Evolutionary conservation across 2,888 invertebrate species (phyloP).

Genomic region (Abrostola triplasia): DNA sequence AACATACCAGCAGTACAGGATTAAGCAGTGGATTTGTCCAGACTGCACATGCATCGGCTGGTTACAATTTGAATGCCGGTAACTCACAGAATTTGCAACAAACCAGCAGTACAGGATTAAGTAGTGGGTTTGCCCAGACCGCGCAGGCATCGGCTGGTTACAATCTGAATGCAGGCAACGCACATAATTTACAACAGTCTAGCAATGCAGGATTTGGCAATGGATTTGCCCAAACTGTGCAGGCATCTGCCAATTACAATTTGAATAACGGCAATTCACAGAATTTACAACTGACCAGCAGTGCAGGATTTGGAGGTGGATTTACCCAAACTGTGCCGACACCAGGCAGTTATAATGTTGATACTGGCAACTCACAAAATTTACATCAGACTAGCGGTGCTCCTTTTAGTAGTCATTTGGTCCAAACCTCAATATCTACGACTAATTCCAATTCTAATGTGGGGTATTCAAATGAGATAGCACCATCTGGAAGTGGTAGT

Average conservation of each 20-base stretch:
- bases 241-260: neutral
- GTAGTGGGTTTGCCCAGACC: conserved; percentile 14
- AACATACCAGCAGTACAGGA: neutral
- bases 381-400: neutral
- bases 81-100: conserved; percentile 11
- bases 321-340: neutral
- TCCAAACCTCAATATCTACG: neutral
- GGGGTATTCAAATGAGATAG: conserved; percentile 8
- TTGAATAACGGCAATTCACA: neutral
- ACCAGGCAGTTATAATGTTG: conserved; percentile 4
- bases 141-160: neutral
- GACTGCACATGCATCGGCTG: neutral
- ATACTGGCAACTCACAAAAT: conserved; percentile 9
- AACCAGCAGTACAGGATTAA: conserved; percentile 2
- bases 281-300: too few relatives aligned
- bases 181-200: neutral
- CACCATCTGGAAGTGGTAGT: conserved; percentile 1
- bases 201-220: neutral
- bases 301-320: neutral
- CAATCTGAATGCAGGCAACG: conserved; percentile 8
- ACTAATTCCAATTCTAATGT: conserved; percentile 5
- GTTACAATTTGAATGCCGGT: conserved; percentile 6
- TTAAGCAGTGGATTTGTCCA: conserved; percentile 1
- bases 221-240: neutral
- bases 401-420: neutral